A percentile compares a stretch with the other conserved stretches of the same genome.
phyloP scores from a whole-genome alignment of 2,888 invertebrate genomes.

The Kryphioiulus occultus region DNA sequence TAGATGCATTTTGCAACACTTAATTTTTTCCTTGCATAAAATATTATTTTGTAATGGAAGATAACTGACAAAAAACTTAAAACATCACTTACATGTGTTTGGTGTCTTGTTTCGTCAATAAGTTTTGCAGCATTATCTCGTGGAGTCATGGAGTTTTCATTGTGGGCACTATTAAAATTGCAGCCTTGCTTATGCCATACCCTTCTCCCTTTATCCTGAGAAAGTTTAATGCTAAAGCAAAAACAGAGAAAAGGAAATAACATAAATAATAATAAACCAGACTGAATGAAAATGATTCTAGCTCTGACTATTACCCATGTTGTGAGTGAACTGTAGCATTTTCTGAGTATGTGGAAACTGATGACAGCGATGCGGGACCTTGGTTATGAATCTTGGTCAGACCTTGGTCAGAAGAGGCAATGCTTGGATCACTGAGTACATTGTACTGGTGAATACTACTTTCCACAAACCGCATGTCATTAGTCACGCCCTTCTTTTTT shows the following conservation, averaged over 20 bases:
- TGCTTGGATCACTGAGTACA: neutral
- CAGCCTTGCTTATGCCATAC: slow-evolving; percentile 23
- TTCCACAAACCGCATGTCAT: neutral
- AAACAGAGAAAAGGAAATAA: neutral
- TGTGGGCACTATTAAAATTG: neutral
- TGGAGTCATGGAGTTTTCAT: neutral
- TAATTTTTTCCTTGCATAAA: no score
- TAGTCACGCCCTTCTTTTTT: neutral
- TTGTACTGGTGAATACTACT: slow-evolving; percentile 11
- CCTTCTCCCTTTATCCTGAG: neutral
- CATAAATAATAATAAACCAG: neutral
- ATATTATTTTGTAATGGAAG: no score
- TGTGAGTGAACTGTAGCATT: slow-evolving; percentile 10
- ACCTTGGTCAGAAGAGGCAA: no score
- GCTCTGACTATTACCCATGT: neutral
- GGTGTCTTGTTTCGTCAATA: neutral
- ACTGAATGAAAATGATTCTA: neutral
- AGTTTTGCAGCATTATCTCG: neutral
- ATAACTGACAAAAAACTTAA: neutral
- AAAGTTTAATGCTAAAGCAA: slow-evolving; percentile 7
- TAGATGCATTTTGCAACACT: no score
- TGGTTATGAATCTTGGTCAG: no score
- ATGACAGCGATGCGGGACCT: slow-evolving; percentile 32
- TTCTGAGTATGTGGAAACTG: slow-evolving; percentile 18
- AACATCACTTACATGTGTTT: neutral